Base-by-base conservation (phyloP, 2,888 invertebrate genomes). In the Tinea trinotella region DNA sequence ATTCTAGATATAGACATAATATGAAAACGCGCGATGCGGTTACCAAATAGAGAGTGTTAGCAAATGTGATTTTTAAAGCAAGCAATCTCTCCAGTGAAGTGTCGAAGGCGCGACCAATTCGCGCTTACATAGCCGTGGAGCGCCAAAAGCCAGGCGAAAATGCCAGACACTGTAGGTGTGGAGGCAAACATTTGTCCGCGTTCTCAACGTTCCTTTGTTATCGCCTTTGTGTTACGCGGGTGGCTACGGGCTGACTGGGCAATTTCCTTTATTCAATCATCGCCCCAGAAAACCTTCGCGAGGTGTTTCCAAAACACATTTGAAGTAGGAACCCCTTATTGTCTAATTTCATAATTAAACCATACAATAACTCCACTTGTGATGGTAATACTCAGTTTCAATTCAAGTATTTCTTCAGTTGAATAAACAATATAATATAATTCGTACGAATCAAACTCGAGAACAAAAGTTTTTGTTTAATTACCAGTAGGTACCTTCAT, bases 221-320 rank as follows among this genome's bases (percentile, higher is more conserved):
- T 55, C 40, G 50, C 53, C 57, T 59, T 58, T 63, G 58, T 56
- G 52, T 59, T 57, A 57, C 57, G 44, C 40, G 24, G 46, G 53
- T 49, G 54, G 56, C 55, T 55, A 53, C 57, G 56, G 59, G 57
- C 62, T 62, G 66, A 65, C 63, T 61, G 59, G 59, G 64, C 67
- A 57, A 60, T 67, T 64, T 63, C 63, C 64, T 70, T 67, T 68
- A 69, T 69, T 65, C 69, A 70, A 70, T 70, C 66, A 67, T 62
- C 56, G 20, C 53, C 54, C 50, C 52, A 20, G 48, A 56, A 55
- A 56, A 54, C 56, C 57, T 60, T 57, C 46, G 49, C 52, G 35
- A 18, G 54, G 55, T 54, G 54, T 56, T 58, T 44, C 55, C 49
- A 52, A 56, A 56, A 35, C 17, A 53, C 22, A 24, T 24, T 50